phyloP scores from a whole-genome alignment of 1,140 invertebrate genomes.

The Papilio aristodemus region DNA sequence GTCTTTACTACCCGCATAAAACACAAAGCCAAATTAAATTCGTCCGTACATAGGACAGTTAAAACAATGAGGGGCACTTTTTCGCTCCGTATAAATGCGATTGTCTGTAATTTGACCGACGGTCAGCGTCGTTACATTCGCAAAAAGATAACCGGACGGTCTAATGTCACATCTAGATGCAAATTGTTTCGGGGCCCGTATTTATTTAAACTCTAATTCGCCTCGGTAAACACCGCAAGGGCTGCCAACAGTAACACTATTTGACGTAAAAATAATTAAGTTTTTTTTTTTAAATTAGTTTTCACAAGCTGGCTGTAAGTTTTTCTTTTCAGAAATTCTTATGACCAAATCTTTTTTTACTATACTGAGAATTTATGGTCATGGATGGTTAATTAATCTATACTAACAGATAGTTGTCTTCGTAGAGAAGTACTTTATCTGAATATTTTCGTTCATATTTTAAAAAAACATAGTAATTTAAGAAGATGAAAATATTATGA shows the following conservation, averaged over 20 bases:
- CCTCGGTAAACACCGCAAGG: constrained; percentile 67
- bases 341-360: too few relatives aligned
- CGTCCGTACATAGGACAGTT: constrained; percentile 18
- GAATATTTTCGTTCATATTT: neutral
- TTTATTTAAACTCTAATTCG: constrained; percentile 73
- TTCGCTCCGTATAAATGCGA: constrained; percentile 35
- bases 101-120: constrained; percentile 48
- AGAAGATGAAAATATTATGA: neutral
- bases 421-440: too few relatives aligned
- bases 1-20: constrained; percentile 15
- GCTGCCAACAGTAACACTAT: constrained; percentile 36
- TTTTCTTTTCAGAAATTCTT: neutral
- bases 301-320: neutral
- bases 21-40: constrained; percentile 17
- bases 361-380: too few relatives aligned
- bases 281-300: neutral
- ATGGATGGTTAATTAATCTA: too few relatives aligned
- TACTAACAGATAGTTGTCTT: too few relatives aligned
- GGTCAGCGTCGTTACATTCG: constrained; percentile 37
- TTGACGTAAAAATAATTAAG: constrained; percentile 25
- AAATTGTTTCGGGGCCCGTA: constrained; percentile 68
- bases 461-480: neutral
- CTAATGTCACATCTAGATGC: constrained; percentile 77
- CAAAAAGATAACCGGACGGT: constrained; percentile 54
- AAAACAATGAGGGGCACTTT: constrained; percentile 30